phyloP scores from a whole-genome alignment of 1,140 invertebrate genomes.

The Heterodera carotae region DNA sequence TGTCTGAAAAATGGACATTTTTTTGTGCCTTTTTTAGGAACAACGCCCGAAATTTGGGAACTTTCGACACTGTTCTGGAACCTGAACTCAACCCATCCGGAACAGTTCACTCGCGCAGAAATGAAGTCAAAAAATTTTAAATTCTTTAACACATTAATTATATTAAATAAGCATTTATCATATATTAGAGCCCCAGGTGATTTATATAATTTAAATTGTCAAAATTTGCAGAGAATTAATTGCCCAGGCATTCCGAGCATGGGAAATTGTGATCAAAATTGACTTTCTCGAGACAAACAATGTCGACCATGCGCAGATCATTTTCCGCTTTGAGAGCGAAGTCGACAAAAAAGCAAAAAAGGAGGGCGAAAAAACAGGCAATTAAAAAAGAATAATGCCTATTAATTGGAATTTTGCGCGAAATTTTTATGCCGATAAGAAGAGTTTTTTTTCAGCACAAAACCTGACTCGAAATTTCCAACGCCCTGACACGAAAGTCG shows the following conservation, averaged over 20 bases:
- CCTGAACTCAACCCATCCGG: not conserved
- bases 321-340: slow-evolving; percentile 35
- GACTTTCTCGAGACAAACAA: slow-evolving; percentile 42
- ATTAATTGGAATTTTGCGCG: no score
- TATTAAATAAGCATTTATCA: not conserved
- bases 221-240: slow-evolving; percentile 45
- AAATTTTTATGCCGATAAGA: no score
- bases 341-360: slow-evolving; percentile 29
- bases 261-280: slow-evolving; percentile 51
- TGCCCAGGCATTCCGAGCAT: slow-evolving; percentile 44
- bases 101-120: slow-evolving; percentile 2
- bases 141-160: not conserved
- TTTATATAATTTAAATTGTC: no score
- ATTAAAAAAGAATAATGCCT: no score
- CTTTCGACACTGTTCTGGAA: slow-evolving; percentile 27
- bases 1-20: no score
- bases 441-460: no score
- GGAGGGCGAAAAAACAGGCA: slow-evolving; percentile 19
- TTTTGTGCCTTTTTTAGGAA: no score
- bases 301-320: slow-evolving; percentile 35
- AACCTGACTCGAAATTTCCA: no score
- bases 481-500: no score
- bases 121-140: slow-evolving; percentile 18
- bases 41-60: slow-evolving; percentile 18
- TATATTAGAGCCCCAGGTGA: no score